Base-by-base conservation (phyloP, 2,888 invertebrate genomes). In the Troides aeacus region DNA sequence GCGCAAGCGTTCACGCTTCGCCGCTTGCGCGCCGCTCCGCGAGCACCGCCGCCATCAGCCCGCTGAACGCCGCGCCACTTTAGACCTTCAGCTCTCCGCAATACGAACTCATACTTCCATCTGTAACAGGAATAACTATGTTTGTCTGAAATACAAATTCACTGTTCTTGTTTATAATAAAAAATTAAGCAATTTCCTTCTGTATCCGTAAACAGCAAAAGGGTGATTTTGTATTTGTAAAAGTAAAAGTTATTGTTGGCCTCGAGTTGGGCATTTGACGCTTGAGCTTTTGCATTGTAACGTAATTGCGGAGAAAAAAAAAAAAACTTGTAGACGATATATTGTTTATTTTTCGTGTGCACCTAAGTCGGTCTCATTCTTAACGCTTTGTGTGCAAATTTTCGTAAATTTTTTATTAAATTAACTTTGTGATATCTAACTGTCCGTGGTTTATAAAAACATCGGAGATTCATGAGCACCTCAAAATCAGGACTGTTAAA, bases 1-100 rank as follows among this genome's bases (percentile, higher is more conserved):
- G 83, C 80, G 83, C 90, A 90, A 89, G 90, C 89, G 87, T 89
- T 87, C 86, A 87, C 81, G 92, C 91, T 85, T 88, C 90, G 77
- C 86, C 86, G 89, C 85, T 80, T 82, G 77, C 80, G 78, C 79
- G 75, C 71, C 72, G 74, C 71, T 70, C 64, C 66, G 74, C 78
- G 73, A 79, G 64, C 23, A 69, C 69, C 65, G 60, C 61, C 39
- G 7, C 24, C 60, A 53, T 57, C 62, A 7, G 10, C 21, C 68
- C 75, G 71, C 8, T 24, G 46, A 39, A 53, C 6, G n/a, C 24
- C 64, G 57, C 17, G 17, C 59, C 7, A 82, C 70, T 80, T 65
- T 79, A 42, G 58, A 70, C 74, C 73, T 72, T 84, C 78, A 50
- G 0, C 0, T 2, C 12, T 23, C 46, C 10, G 18, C 1, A 0